Percentiles rank a stretch among this genome's conserved stretches.
These are phyloP conservation scores for Drosophila novamexicana DNA, from an alignment of 1,140 invertebrate genomes.

Conservation along the genomic window DNA sequence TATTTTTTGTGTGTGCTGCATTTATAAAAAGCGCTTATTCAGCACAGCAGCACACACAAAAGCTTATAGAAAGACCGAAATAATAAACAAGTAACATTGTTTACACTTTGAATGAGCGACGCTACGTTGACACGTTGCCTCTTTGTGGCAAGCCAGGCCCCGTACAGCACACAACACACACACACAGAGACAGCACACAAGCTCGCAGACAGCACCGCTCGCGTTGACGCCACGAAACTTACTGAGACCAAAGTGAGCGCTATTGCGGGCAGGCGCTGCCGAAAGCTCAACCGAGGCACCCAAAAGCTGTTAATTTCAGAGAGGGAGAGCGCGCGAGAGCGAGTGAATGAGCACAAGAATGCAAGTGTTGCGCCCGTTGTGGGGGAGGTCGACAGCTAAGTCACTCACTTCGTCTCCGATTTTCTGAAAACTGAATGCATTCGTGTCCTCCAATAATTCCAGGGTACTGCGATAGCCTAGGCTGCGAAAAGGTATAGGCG, in stretches of 20 bases:
- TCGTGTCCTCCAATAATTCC: slow-evolving; percentile 53
- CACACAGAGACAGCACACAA: slow-evolving; percentile 10
- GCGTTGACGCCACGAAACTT: slow-evolving; percentile 50
- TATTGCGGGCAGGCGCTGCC: slow-evolving; percentile 14
- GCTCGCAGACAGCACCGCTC: slow-evolving; percentile 45
- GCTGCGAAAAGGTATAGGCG: slow-evolving; percentile 45
- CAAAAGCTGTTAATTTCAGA: slow-evolving; percentile 45
- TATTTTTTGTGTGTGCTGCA: slow-evolving; percentile 43
- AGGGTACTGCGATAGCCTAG: slow-evolving; percentile 50
- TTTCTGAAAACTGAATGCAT: slow-evolving; percentile 54
- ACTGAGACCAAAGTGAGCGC: slow-evolving; percentile 49
- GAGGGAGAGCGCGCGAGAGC: slow-evolving; percentile 14
- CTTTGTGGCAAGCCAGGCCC: slow-evolving; percentile 62
- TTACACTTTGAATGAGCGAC: slow-evolving; percentile 64
- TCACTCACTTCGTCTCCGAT: slow-evolving; percentile 56
- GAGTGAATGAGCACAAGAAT: slow-evolving; percentile 12
- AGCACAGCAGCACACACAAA: slow-evolving; percentile 39
- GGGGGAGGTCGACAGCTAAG: slow-evolving; percentile 9
- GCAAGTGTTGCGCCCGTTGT: slow-evolving; percentile 17
- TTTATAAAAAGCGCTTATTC: slow-evolving; percentile 59
- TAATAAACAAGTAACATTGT: slow-evolving; percentile 67
- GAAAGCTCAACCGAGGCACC: slow-evolving; percentile 33
- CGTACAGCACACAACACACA: slow-evolving; percentile 18
- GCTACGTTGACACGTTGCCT: slow-evolving; percentile 75
- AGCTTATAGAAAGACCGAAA: slow-evolving; percentile 17